Base-by-base conservation (phyloP, 2,113 vertebrate genomes). In the Pachypanchax playfairii region DNA sequence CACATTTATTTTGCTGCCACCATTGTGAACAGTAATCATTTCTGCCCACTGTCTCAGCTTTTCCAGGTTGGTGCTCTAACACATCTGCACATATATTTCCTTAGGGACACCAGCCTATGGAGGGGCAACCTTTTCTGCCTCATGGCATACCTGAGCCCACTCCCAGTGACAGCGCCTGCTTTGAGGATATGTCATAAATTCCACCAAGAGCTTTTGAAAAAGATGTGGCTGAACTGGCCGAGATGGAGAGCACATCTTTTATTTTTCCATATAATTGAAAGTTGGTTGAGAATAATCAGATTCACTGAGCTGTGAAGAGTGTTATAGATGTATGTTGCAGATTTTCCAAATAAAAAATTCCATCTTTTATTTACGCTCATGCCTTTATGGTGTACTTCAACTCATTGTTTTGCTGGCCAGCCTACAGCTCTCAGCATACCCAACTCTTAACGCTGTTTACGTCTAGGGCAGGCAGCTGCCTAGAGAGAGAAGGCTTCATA, bases 1-100 rank as follows among this genome's bases (percentile, higher is more conserved):
- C 83, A 71, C 71, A 84, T 87, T 83, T 49, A 80, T 85, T 87
- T 70, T 51, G 51, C 68, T 73, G 50, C 65, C 38, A 55, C 51
- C 24, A 6, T 69, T 66, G 55, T 52, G 62, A 67, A 26, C 41
- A 41, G 63, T 52, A 61, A 55, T 82, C 82, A 70, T 63, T n/a
- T 66, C 26, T 65, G 64, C 43, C 70, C 65, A 76, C 58, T 66
- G 79, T 79, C 77, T 80, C 68, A 65, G 79, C 82, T 83, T 75
- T 79, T 83, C 69, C 73, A 52, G 77, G 67, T 75, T 58, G 50
- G 43, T 74, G 73, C 73, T 53, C 75, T 79, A 79, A 88, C 75
- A 85, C 74, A 79, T 69, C 71, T 65, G 66, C 70, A 57, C 66
- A 81, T 43, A 68, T 47, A 80, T 84, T 85, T 75, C 73, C 78